Evolutionary conservation across 2,888 invertebrate genomes (phyloP), one percentile per base, ranked within the genome.

Genomic region (Flabesymbios commensalis): DNA sequence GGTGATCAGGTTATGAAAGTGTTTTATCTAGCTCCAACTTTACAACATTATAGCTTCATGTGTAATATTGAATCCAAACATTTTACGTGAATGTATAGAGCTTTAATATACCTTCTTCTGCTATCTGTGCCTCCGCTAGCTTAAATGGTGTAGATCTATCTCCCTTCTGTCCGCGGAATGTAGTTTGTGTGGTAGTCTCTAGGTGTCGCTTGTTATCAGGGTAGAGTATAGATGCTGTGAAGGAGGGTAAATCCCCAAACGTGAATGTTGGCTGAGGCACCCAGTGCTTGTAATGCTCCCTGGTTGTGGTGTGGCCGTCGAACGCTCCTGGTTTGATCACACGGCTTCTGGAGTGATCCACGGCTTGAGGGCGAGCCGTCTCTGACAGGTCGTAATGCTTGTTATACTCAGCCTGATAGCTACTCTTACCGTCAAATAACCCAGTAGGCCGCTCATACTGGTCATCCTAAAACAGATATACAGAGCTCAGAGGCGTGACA

Each of bases 211-310:
- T 36, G n/a, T 53, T n/a, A 3, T 55, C 66, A 5, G 66, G 66
- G 36, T 68, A 68, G 26, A 68, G 51, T 5, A 68, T 53, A 29
- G 66, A 62, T 1, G 78, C 79, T 39, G 79, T 75, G 64, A 78
- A 79, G 51, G 75, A 75, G 10, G 79, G 79, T 36, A 79, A 64
- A 57, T 80, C 80, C n/a, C 75, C 74, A 57, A 78, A 80, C 0
- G 71, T 57, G 22, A 73, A 57, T 3, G 59, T 43, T 2, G 73
- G 74, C 52, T 77, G 71, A 1, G 73, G 69, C 22, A 70, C 65
- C 79, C 79, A 80, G 39, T 72, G 72, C 62, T 48, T 45, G 53
- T 52, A 61, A 19, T 56, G 51, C 22, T 61, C 67, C 49, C 51
- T 75, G 54, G 74, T 75, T 5, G 77, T 78, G 2, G 79, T 80